A percentile compares a stretch with the other conserved stretches of the same genome.
Conservation (phyloP, 2,113 vertebrate genomes). For the Cromileptes altivelis region DNA sequence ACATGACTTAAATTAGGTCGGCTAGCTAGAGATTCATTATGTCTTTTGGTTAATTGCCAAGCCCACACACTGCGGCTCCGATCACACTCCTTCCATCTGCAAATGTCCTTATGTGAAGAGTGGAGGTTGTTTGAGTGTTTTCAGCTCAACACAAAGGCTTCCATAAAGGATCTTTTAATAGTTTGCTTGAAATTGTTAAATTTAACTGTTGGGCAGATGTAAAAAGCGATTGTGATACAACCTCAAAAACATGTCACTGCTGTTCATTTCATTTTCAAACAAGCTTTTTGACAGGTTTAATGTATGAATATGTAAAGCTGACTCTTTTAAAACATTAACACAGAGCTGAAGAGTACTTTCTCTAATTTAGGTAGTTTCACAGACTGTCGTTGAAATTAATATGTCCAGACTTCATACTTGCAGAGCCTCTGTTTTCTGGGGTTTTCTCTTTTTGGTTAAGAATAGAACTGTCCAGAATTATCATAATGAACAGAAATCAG, state of each 20-base stretch:
- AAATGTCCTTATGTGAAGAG: not conserved
- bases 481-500: not conserved
- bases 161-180: slow-evolving; percentile 5
- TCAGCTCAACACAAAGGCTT: not conserved
- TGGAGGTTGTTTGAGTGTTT: not conserved
- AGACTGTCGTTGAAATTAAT: not conserved
- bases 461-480: not conserved
- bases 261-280: not conserved
- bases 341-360: not conserved
- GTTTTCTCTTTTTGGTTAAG: not conserved
- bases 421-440: not conserved
- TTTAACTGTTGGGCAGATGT: not conserved
- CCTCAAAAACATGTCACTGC: not conserved
- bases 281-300: slow-evolving; percentile 17
- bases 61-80: not conserved
- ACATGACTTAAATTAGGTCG: slow-evolving; percentile 10
- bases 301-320: not conserved
- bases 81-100: not conserved
- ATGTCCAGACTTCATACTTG: not conserved
- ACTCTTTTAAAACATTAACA: not conserved
- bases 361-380: not conserved
- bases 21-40: not conserved
- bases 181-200: not conserved
- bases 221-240: not conserved
- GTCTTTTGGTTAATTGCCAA: not conserved